Evolutionary conservation across 2,113 vertebrate species (phyloP).

Genomic region (Thryonomys swinderianus): DNA sequence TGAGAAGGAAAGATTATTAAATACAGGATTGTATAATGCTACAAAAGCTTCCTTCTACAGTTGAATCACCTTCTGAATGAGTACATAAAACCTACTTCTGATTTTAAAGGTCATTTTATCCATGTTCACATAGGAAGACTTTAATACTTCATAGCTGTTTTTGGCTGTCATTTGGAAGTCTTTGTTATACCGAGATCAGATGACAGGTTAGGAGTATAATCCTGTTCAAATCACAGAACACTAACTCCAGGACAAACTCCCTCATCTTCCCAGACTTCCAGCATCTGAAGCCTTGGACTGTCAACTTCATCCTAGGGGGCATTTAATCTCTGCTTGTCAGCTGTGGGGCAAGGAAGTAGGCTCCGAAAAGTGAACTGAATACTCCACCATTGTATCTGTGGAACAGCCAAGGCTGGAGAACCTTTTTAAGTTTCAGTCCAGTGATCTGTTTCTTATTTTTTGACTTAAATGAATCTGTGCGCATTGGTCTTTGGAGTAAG

Average conservation of each 20-base stretch:
- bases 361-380: too few relatives aligned
- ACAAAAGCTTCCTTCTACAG: not conserved
- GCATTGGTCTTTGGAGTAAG: too few relatives aligned
- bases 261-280: too few relatives aligned
- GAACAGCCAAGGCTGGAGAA: too few relatives aligned
- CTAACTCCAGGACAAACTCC: not conserved
- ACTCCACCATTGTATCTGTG: too few relatives aligned
- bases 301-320: too few relatives aligned
- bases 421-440: too few relatives aligned
- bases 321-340: too few relatives aligned
- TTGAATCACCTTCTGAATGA: slow-evolving; percentile 70
- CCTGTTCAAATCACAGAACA: not conserved
- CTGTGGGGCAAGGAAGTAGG: too few relatives aligned
- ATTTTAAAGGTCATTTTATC: slow-evolving; percentile 2
- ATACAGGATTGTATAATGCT: slow-evolving; percentile 3
- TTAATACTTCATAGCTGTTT: not conserved
- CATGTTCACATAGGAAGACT: not conserved
- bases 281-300: too few relatives aligned
- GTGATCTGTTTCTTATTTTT: too few relatives aligned
- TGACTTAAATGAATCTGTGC: too few relatives aligned
- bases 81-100: slow-evolving; percentile 52
- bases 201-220: not conserved
- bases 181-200: not conserved
- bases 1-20: slow-evolving; percentile 18
- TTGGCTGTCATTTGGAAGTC: slow-evolving; percentile 13